Evolutionary conservation across 2,113 vertebrate species (phyloP).

Genomic region (Ploceus nigricollis): DNA sequence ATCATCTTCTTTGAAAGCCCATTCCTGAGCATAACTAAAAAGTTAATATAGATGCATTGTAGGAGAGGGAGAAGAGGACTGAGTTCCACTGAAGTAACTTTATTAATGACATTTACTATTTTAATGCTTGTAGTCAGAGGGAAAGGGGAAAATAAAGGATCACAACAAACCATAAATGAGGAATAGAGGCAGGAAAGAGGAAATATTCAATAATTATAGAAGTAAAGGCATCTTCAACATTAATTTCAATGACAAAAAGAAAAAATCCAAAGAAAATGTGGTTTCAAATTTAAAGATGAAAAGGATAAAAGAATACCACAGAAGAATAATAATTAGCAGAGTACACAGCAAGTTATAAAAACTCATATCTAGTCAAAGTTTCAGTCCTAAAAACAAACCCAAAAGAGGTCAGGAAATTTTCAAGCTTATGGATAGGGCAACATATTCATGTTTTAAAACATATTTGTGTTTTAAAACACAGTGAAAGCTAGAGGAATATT

Average conservation of each 20-base stretch:
- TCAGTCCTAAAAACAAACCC: not conserved
- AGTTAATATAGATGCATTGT: not conserved
- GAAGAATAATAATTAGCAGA: not conserved
- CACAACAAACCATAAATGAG: not conserved
- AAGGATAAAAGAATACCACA: not conserved
- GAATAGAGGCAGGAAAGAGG: not conserved
- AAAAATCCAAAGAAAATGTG: not conserved
- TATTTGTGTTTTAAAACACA: not conserved
- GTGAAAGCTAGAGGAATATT: not conserved
- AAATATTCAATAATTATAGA: not conserved
- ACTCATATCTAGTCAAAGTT: not conserved
- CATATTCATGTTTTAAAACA: not conserved
- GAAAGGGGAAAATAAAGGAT: not conserved
- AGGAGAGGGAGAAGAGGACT: not conserved
- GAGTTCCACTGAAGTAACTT: not conserved
- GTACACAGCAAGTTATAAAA: not conserved
- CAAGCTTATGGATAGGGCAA: not conserved
- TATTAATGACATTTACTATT: not conserved
- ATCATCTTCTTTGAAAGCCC: not conserved
- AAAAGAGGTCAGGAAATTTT: not conserved
- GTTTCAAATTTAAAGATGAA: not conserved
- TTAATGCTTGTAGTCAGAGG: not conserved
- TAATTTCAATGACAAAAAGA: not conserved
- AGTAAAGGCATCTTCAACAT: not conserved
- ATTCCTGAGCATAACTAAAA: not conserved